A percentile compares a stretch with the other conserved stretches of the same genome.
Conservation (phyloP, 2,113 vertebrate genomes). For the Caloenas nicobarica region DNA sequence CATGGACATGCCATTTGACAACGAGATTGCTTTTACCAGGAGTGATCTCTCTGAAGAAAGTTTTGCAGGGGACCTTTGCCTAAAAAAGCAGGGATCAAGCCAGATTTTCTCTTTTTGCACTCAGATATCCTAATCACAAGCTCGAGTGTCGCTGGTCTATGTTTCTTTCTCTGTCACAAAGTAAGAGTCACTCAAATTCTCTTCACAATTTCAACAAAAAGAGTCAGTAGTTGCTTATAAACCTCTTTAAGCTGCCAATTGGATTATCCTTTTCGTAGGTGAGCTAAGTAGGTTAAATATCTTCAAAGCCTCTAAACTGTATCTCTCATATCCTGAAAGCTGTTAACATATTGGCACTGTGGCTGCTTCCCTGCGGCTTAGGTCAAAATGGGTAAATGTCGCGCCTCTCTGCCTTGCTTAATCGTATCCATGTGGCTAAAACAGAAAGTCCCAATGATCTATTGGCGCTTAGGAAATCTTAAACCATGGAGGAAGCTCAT, state of each 20-base stretch:
- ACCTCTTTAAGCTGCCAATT: neutral
- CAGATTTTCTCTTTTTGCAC: neutral
- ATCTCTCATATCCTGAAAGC: slow-evolving; percentile 18
- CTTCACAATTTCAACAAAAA: neutral
- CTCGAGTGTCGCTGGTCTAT: neutral
- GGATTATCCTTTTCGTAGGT: slow-evolving; percentile 26
- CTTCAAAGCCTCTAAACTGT: slow-evolving; percentile 23
- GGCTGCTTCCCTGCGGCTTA: neutral
- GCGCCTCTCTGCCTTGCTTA: neutral
- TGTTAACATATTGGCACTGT: neutral
- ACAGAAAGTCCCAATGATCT: neutral
- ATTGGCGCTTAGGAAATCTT: neutral
- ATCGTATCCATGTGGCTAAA: neutral
- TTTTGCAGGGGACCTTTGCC: neutral
- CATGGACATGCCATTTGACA: neutral
- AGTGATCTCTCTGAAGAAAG: neutral
- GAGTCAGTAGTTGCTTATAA: neutral
- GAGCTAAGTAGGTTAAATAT: slow-evolving; percentile 46
- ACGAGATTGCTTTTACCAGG: neutral
- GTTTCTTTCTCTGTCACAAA: neutral
- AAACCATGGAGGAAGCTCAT: neutral
- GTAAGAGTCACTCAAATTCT: neutral
- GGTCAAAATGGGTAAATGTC: neutral
- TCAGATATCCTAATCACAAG: neutral
- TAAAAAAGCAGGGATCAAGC: neutral